These are phyloP conservation scores for Sinonovacula constricta DNA, from an alignment of 1,140 invertebrate species.

Conservation along the genomic window DNA sequence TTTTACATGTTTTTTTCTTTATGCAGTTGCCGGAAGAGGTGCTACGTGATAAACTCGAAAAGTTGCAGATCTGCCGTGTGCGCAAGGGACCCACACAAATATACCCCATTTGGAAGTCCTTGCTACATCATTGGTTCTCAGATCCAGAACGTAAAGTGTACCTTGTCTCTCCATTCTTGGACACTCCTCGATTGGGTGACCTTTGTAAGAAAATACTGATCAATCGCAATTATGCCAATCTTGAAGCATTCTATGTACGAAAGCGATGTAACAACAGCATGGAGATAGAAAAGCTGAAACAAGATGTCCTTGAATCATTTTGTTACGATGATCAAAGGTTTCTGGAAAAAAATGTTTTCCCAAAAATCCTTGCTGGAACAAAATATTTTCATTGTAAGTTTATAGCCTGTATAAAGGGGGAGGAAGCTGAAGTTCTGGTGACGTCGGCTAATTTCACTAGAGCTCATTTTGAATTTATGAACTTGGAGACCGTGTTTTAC, in stretches of 20 bases:
- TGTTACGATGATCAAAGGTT: slow-evolving; percentile 61
- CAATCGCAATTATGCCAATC: slow-evolving; percentile 59
- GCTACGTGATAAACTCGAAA: slow-evolving; percentile 47
- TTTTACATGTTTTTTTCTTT: slow-evolving; percentile 3
- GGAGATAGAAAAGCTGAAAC: slow-evolving; percentile 61
- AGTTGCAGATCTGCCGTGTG: slow-evolving; percentile 48
- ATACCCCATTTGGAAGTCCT: slow-evolving; percentile 66
- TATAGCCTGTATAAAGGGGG: slow-evolving; percentile 61
- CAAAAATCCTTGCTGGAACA: slow-evolving; percentile 62
- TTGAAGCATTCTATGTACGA: slow-evolving; percentile 65
- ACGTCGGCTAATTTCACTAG: slow-evolving; percentile 66
- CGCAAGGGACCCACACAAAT: slow-evolving; percentile 60
- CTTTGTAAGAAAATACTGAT: slow-evolving; percentile 62
- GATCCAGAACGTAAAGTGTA: slow-evolving; percentile 60
- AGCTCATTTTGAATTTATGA: slow-evolving; percentile 61
- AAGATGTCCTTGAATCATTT: slow-evolving; percentile 54
- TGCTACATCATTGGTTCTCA: slow-evolving; percentile 65
- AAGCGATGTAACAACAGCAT: slow-evolving; percentile 49
- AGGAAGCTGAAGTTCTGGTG: slow-evolving; percentile 59
- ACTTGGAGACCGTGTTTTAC: slow-evolving; percentile 57
- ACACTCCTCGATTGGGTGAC: slow-evolving; percentile 59
- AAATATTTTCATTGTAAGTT: slow-evolving; percentile 63
- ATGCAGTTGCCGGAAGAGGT: slow-evolving; percentile 55
- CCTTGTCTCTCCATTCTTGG: slow-evolving; percentile 66
- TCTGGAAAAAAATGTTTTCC: slow-evolving; percentile 70